Evolutionary conservation across 2,113 vertebrate species (phyloP).

Genomic region (Hoplias malabaricus): DNA sequence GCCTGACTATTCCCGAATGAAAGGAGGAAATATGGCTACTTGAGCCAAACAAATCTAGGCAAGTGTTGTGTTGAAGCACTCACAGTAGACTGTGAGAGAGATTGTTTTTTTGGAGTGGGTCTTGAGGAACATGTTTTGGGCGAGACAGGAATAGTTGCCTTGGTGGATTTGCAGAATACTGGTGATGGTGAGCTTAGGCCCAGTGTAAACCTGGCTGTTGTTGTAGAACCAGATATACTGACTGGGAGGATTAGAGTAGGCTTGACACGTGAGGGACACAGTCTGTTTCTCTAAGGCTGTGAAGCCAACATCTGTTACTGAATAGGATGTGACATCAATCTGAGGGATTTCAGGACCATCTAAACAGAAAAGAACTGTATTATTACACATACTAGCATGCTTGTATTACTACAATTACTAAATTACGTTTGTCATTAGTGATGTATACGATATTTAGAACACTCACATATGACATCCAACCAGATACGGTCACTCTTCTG

Average conservation of each 20-base stretch:
- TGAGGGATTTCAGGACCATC: constrained; percentile 83
- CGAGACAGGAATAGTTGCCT: constrained; percentile 86
- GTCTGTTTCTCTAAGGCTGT: constrained; percentile 80
- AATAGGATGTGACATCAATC: constrained; percentile 80
- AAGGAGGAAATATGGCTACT: not conserved
- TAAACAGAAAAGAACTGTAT: constrained; percentile 47
- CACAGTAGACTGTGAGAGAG: constrained; percentile 85
- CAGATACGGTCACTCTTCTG: constrained; percentile 74
- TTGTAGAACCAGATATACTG: constrained; percentile 87
- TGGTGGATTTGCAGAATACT: constrained; percentile 77
- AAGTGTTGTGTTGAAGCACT: constrained; percentile 61
- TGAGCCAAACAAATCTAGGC: not conserved
- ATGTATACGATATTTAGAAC: not conserved
- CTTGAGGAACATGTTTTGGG: constrained; percentile 80
- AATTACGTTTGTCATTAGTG: not conserved
- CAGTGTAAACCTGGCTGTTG: constrained; percentile 76
- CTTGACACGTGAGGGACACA: constrained; percentile 82
- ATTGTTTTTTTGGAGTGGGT: constrained; percentile 79
- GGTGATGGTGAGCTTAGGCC: constrained; percentile 76
- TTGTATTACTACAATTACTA: too few species aligned
- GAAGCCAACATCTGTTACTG: constrained; percentile 73
- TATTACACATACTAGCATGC: not conserved
- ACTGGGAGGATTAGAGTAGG: constrained; percentile 84
- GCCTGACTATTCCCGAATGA: not conserved
- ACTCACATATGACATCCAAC: constrained; percentile 86